Evolutionary conservation across 2,888 invertebrate species (phyloP), one percentile per base, ranked within the genome.

Genomic region (Drosophila ezoana): DNA sequence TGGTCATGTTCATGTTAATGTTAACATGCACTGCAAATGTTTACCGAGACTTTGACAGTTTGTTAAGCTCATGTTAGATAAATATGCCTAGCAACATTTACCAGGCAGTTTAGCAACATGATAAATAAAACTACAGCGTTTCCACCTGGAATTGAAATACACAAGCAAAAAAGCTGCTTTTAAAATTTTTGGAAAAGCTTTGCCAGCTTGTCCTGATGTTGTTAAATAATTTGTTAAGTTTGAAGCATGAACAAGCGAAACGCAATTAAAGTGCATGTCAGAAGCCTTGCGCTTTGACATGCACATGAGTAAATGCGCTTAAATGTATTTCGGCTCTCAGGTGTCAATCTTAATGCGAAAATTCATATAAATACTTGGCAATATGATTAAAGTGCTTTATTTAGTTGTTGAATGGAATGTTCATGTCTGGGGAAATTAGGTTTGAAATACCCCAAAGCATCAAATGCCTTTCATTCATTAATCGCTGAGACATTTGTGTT

Each of bases 391-490:
- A 51, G 49, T 61, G 61, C 33, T 38, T 49, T 14, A 49, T 49
- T 61, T 32, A 32, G 28, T n/a, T 32, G 18, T 3, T 16, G 23
- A 52, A 32, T 38, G n/a, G 37, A 28, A 28, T 14, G 60, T 33
- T 23, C 41, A 48, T 41, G 62, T 48, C 33, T 9, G 20, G 6
- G 20, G 37, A 14, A 0, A 45, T 47, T 40, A 40, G 58, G 40
- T 10, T 0, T 35, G 18, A 3, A 8, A 48, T 61, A 18, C 14
- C 62, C 43, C 13, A 38, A 18, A 20, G 64, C 59, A 48, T 23
- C n/a, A 49, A 59, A 49, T 66, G 59, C 18, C 41, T 32, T 40
- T 54, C 57, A 75, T 69, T 73, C 69, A 48, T 66, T 51, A 69
- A 63, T 56, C 48, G 51, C 37, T 13, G 16, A 44, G 18, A 47